A percentile compares a stretch with the other conserved stretches of the same genome.
Evolutionary conservation across 1,140 invertebrate genomes (phyloP).

Genomic region (Saccostrea echinata): DNA sequence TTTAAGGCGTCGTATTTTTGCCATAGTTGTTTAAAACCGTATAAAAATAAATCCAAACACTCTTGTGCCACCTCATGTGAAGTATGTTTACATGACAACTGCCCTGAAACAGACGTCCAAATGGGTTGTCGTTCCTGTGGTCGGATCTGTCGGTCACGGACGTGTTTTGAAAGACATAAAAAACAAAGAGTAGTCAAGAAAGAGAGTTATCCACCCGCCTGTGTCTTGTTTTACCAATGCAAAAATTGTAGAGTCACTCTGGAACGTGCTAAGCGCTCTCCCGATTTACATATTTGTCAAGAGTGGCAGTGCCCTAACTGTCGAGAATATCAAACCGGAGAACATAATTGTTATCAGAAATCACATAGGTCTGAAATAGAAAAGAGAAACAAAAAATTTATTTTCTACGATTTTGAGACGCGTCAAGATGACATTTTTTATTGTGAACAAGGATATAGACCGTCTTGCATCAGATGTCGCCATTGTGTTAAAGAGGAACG

Average conservation of each 20-base stretch:
- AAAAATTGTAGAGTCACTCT: background rate
- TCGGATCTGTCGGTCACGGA: background rate
- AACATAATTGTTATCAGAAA: background rate
- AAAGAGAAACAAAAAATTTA: slow-evolving; percentile 25
- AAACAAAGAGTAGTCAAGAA: background rate
- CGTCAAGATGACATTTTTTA: slow-evolving; percentile 31
- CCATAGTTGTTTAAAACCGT: no score
- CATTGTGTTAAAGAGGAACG: background rate
- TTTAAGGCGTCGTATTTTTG: no score
- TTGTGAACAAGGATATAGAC: background rate
- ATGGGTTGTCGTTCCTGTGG: no score
- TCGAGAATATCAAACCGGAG: background rate
- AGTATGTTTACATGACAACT: no score
- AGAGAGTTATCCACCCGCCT: background rate
- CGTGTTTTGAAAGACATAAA: background rate
- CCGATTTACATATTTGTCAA: background rate
- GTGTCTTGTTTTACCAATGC: background rate
- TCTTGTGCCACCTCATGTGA: no score
- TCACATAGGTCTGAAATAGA: background rate
- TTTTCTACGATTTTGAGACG: slow-evolving; percentile 52
- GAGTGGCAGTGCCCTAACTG: background rate
- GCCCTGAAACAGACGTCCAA: no score
- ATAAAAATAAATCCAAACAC: no score
- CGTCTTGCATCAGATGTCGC: slow-evolving; percentile 20
- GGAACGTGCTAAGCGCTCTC: background rate